These are phyloP conservation scores for Rhopilema esculentum DNA, from an alignment of 30 jellyfish, hydroid and myxozoan genomes.

Conservation along the genomic window DNA sequence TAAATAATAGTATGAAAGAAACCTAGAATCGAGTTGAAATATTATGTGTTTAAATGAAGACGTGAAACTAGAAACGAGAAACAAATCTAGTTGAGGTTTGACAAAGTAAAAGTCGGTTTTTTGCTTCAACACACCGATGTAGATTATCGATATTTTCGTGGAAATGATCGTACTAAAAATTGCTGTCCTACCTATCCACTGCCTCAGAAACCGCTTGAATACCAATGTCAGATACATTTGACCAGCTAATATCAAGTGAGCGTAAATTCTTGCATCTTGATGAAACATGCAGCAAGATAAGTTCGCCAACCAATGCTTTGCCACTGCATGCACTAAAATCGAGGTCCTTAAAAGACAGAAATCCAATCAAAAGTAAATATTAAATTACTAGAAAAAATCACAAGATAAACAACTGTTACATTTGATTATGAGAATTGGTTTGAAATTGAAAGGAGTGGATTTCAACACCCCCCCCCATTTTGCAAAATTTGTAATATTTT, in stretches of 20 bases:
- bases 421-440: too few relatives aligned
- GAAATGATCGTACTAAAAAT: too few relatives aligned
- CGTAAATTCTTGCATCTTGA: slow-evolving; percentile 68
- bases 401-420: too few relatives aligned
- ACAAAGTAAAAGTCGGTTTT: background rate
- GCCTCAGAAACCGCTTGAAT: slow-evolving; percentile 71
- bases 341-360: slow-evolving; percentile 61
- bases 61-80: background rate
- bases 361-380: too few relatives aligned
- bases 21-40: too few relatives aligned
- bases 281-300: slow-evolving; percentile 78
- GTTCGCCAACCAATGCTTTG: slow-evolving; percentile 82
- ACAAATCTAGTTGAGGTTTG: background rate
- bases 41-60: too few relatives aligned
- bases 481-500: too few relatives aligned
- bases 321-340: slow-evolving; percentile 93
- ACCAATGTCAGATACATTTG: slow-evolving; percentile 82
- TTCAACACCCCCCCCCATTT: background rate
- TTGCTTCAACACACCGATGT: background rate
- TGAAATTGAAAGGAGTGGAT: too few relatives aligned
- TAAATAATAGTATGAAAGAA: too few relatives aligned
- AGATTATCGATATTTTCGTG: too few relatives aligned
- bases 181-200: slow-evolving; percentile 67
- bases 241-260: slow-evolving; percentile 93
- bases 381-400: too few relatives aligned